phyloP scores from a whole-genome alignment of 2,888 invertebrate species.

The Orthosia incerta region DNA sequence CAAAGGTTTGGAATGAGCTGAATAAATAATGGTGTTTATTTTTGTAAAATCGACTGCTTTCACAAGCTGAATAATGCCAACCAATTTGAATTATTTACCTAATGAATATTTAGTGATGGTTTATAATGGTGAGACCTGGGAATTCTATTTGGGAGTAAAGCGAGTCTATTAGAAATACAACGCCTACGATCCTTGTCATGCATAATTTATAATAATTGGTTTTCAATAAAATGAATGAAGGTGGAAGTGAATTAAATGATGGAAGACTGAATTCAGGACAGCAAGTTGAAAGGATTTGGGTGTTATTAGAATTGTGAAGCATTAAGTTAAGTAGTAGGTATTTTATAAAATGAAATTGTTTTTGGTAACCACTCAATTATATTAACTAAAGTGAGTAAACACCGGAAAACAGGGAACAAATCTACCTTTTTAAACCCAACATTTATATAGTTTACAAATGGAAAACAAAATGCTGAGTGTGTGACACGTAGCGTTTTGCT shows the following conservation, averaged over 20 bases:
- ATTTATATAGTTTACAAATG: slow-evolving; percentile 31
- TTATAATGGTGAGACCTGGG: slow-evolving; percentile 46
- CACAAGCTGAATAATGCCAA: slow-evolving; percentile 61
- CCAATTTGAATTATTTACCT: slow-evolving; percentile 60
- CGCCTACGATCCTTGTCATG: slow-evolving; percentile 43
- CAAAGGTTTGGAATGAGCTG: slow-evolving; percentile 44
- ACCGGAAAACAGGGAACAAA: background rate
- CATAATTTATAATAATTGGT: slow-evolving; percentile 57
- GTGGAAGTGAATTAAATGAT: slow-evolving; percentile 19
- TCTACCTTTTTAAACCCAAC: slow-evolving; percentile 18
- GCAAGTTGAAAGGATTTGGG: slow-evolving; percentile 6
- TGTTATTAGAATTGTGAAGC: background rate
- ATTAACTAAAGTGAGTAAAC: background rate
- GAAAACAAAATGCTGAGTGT: slow-evolving; percentile 41
- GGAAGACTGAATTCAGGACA: slow-evolving; percentile 3
- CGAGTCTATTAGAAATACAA: slow-evolving; percentile 50
- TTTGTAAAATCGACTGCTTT: slow-evolving; percentile 62
- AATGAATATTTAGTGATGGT: slow-evolving; percentile 63
- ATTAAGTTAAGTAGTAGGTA: background rate
- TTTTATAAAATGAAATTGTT: background rate
- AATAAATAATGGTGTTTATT: slow-evolving; percentile 67
- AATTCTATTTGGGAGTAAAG: slow-evolving; percentile 42
- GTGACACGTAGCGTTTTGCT: slow-evolving; percentile 43
- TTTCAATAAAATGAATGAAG: slow-evolving; percentile 43
- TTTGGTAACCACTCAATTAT: background rate